These are phyloP conservation scores for Rugalucina vietnamica DNA, from an alignment of 2,888 invertebrate genomes.

Conservation along the genomic window DNA sequence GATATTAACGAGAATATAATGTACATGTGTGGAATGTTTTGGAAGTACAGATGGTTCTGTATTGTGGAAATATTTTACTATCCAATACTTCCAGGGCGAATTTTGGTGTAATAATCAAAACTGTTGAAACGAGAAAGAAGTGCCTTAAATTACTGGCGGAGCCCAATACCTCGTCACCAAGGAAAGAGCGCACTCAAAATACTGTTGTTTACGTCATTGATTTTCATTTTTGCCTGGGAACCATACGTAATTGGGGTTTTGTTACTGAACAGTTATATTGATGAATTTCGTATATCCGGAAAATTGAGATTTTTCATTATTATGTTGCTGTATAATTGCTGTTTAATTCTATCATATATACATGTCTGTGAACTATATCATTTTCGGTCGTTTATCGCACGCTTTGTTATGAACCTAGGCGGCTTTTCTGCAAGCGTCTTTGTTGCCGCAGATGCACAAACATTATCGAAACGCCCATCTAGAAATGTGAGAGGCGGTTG, in stretches of 20 bases:
- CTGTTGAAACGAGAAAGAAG: neutral
- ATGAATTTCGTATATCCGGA: constrained; percentile 20
- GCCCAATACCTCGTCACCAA: neutral
- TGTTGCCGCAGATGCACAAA: no score
- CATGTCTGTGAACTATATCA: constrained; percentile 64
- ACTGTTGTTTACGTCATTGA: constrained; percentile 49
- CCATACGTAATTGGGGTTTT: constrained; percentile 61
- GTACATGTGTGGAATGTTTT: constrained; percentile 61
- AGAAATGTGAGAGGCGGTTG: no score
- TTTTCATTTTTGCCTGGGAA: constrained; percentile 65
- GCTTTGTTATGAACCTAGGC: constrained; percentile 53
- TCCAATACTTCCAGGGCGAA: constrained; percentile 33
- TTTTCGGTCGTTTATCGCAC: constrained; percentile 56
- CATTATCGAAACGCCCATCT: no score
- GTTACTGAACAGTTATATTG: constrained; percentile 32
- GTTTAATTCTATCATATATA: constrained; percentile 64
- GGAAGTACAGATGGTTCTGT: constrained; percentile 57
- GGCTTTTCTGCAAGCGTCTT: no score
- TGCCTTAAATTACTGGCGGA: neutral
- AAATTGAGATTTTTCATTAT: constrained; percentile 44
- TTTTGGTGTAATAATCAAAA: neutral
- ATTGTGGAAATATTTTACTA: constrained; percentile 54
- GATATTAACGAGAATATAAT: constrained; percentile 33
- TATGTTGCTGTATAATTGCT: no score
- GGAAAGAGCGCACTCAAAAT: constrained; percentile 55